phyloP scores from a whole-genome alignment of 1,140 invertebrate genomes.

The Aphis gossypii region DNA sequence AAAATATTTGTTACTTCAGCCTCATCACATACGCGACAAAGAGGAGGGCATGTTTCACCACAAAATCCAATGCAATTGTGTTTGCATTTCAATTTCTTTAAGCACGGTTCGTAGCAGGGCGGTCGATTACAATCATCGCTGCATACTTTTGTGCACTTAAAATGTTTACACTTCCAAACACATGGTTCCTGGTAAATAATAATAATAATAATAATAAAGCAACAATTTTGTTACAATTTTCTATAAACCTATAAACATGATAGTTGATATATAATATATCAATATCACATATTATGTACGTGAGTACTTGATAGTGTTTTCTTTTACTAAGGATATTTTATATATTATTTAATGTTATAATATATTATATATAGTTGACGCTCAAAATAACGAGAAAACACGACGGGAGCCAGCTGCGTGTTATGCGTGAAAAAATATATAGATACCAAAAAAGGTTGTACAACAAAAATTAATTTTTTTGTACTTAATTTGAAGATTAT shows the following conservation, averaged over 20 bases:
- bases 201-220: neutral
- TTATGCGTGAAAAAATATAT: neutral
- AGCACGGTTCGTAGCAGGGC: constrained; percentile 68
- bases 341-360: neutral
- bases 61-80: constrained; percentile 74
- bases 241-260: too few species aligned
- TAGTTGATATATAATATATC: too few species aligned
- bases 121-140: constrained; percentile 66
- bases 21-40: constrained; percentile 66
- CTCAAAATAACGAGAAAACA: neutral
- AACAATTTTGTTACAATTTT: neutral
- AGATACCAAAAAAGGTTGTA: neutral
- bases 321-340: neutral
- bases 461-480: neutral
- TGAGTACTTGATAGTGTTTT: neutral
- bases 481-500: neutral
- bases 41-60: constrained; percentile 70
- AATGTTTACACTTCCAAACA: constrained; percentile 67
- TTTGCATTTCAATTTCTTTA: constrained; percentile 66
- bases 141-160: constrained; percentile 68
- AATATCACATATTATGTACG: neutral
- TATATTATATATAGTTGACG: neutral
- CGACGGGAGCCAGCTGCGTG: neutral
- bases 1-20: constrained; percentile 67
- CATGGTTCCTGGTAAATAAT: constrained; percentile 64